These are phyloP conservation scores for Buphagus erythrorhynchus DNA, from an alignment of 2,797 vertebrate genomes.

Conservation along the genomic window DNA sequence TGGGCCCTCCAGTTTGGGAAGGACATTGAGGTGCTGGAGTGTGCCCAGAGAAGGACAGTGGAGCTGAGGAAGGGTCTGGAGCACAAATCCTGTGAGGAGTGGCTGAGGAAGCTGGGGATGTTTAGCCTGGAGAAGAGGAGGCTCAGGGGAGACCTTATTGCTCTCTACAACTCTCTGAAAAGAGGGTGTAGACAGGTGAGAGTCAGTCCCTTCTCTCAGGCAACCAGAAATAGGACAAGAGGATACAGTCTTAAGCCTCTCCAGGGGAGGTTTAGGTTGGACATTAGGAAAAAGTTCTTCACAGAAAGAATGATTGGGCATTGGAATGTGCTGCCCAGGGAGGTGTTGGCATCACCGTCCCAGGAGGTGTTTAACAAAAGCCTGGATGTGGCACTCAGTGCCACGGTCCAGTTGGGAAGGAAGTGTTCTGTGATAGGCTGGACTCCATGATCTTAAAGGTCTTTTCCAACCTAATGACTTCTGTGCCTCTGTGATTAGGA, in stretches of 20 bases:
- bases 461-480: neutral
- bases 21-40: rapidly evolving
- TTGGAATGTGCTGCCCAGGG: neutral
- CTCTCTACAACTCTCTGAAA: neutral
- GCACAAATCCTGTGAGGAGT: rapidly evolving
- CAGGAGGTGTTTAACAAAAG: neutral
- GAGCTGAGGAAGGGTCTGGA: neutral
- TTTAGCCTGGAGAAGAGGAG: neutral
- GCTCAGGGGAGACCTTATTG: neutral
- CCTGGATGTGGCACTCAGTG: neutral
- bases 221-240: neutral
- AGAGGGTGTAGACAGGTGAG: neutral
- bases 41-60: neutral
- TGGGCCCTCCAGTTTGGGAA: neutral
- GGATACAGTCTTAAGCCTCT: neutral
- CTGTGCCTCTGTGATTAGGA: neutral
- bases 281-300: too few relatives aligned
- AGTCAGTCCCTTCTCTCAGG: neutral
- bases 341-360: rapidly evolving
- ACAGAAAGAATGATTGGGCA: neutral
- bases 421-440: neutral
- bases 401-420: neutral
- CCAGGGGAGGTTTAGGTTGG: neutral
- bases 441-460: neutral
- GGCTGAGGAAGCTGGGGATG: neutral